Conservation (phyloP, 1,140 invertebrate genomes). For the Ctenoplectra terminalis region DNA sequence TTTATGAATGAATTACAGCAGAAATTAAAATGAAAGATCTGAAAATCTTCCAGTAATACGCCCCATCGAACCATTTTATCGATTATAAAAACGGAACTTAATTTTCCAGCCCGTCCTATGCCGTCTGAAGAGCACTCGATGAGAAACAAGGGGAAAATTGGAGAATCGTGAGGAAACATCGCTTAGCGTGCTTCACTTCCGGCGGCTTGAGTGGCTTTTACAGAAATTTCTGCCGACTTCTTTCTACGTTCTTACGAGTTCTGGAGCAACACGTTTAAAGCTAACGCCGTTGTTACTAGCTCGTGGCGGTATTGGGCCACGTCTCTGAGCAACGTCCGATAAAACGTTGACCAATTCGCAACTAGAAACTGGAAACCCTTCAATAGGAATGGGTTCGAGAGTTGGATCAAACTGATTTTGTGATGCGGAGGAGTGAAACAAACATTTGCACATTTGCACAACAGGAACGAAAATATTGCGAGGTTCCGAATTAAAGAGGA, state of each 20-base stretch:
- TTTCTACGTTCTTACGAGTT: background rate
- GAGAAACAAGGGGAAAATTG: conserved; percentile 31
- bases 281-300: background rate
- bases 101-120: background rate
- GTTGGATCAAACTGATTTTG: background rate
- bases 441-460: no score
- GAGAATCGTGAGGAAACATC: conserved; percentile 37
- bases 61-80: background rate
- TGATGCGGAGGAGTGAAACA: no score
- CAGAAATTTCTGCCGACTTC: conserved; percentile 25
- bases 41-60: background rate
- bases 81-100: conserved; percentile 23
- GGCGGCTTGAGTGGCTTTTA: conserved; percentile 17
- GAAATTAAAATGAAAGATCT: background rate
- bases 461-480: no score
- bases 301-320: background rate
- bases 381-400: no score
- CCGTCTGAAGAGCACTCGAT: conserved; percentile 22
- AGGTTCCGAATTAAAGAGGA: no score
- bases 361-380: background rate
- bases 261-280: background rate
- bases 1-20: no score
- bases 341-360: background rate
- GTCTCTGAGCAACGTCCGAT: conserved; percentile 17
- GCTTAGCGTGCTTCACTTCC: conserved; percentile 33